Evolutionary conservation across 64 coral and sea anemone genomes (phyloP).

Genomic region (Platygyra sinensis): DNA sequence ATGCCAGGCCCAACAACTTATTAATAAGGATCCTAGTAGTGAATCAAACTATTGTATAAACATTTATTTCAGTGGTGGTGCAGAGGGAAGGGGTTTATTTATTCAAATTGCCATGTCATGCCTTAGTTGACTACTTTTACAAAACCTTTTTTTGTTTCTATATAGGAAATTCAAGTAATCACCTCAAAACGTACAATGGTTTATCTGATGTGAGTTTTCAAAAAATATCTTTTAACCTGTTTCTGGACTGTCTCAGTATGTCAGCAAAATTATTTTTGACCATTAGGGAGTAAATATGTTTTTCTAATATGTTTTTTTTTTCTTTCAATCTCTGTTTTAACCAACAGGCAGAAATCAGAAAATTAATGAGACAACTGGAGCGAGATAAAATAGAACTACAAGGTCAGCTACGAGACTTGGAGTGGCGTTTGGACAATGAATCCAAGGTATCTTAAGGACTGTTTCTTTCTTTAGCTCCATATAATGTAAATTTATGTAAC

Average conservation of each 20-base stretch:
- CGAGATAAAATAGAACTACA: slow-evolving; percentile 85
- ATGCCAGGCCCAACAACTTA: too few relatives aligned
- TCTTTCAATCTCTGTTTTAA: background rate
- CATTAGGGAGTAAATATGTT: too few relatives aligned
- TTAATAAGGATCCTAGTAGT: too few relatives aligned
- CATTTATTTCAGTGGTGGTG: background rate
- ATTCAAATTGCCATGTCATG: too few relatives aligned
- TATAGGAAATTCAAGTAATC: slow-evolving; percentile 73
- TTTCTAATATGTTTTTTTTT: too few relatives aligned
- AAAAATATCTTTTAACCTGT: background rate
- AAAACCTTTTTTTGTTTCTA: background rate
- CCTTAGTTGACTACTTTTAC: too few relatives aligned
- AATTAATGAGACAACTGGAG: slow-evolving; percentile 91
- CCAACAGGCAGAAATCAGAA: slow-evolving; percentile 89
- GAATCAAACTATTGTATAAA: too few relatives aligned
- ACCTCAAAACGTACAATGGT: slow-evolving; percentile 85
- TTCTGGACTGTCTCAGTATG: too few relatives aligned
- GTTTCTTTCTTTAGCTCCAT: background rate
- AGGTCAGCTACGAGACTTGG: slow-evolving; percentile 91
- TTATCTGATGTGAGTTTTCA: slow-evolving; percentile 84
- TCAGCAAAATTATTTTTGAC: too few relatives aligned
- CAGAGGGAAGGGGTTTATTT: too few relatives aligned
- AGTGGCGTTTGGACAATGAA: slow-evolving; percentile 99
- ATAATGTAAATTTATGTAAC: background rate
- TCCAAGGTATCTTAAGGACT: slow-evolving; percentile 74